phyloP scores from a whole-genome alignment of 1,140 invertebrate genomes.

The Drosophila serrata region DNA sequence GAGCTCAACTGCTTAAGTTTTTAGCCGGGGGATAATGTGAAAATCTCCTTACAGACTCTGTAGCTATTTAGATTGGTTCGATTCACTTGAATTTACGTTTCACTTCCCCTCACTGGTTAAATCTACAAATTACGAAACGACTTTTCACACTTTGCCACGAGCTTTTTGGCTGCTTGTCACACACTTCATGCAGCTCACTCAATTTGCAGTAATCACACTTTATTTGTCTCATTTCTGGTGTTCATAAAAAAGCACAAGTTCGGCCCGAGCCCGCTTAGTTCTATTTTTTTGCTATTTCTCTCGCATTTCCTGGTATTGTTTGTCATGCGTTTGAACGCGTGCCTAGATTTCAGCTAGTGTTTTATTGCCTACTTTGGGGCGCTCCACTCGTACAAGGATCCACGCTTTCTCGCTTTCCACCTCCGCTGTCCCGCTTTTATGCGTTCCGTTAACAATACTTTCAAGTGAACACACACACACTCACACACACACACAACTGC shows the following conservation, averaged over 20 bases:
- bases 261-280: constrained; percentile 4
- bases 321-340: constrained; percentile 66
- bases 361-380: constrained; percentile 79
- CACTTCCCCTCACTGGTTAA: not conserved
- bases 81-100: constrained; percentile 13
- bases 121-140: constrained; percentile 21
- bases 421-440: constrained; percentile 57
- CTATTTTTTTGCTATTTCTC: constrained; percentile 30
- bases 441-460: constrained; percentile 76
- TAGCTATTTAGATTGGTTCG: constrained; percentile 4
- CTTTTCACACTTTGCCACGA: constrained; percentile 20
- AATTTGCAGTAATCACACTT: constrained; percentile 81
- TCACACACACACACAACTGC: constrained; percentile 51
- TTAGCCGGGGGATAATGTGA: constrained; percentile 22
- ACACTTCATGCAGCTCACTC: constrained; percentile 70
- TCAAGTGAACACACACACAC: constrained; percentile 65
- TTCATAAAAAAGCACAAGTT: constrained; percentile 67
- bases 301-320: constrained; percentile 45
- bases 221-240: constrained; percentile 76
- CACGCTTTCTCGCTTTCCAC: not conserved
- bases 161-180: constrained; percentile 39
- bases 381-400: constrained; percentile 30
- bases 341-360: constrained; percentile 79
- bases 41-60: constrained; percentile 21
- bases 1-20: constrained; percentile 11